Evolutionary conservation across 1,140 invertebrate genomes (phyloP).

Genomic region (Onthophagus taurus): DNA sequence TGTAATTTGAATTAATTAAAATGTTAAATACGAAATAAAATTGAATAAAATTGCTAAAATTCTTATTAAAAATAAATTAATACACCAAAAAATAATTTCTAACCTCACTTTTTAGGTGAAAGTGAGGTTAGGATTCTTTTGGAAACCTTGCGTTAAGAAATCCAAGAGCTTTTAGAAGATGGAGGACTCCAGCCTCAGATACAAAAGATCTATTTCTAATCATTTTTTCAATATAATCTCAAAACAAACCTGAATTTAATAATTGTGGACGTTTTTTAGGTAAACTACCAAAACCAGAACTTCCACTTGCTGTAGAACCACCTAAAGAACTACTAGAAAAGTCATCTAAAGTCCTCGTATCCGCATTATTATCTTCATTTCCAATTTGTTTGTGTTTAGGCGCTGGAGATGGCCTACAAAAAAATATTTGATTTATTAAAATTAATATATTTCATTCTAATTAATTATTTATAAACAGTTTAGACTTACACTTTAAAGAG

Average conservation of each 20-base stretch:
- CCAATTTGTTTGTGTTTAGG: slow-evolving; percentile 48
- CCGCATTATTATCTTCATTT: slow-evolving; percentile 23
- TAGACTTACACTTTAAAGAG: slow-evolving; percentile 85
- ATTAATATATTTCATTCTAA: no score
- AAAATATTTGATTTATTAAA: no score
- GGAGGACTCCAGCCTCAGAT: no score
- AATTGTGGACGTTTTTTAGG: slow-evolving; percentile 61
- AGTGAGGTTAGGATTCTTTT: no score
- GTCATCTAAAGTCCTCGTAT: slow-evolving; percentile 28
- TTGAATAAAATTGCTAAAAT: no score
- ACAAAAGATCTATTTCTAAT: no score
- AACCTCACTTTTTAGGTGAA: no score
- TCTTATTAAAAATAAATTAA: no score
- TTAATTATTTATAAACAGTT: not conserved
- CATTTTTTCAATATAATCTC: no score
- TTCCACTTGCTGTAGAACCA: slow-evolving; percentile 64
- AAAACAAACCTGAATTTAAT: slow-evolving; percentile 44
- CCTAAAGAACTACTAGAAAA: slow-evolving; percentile 41
- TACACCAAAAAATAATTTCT: no score
- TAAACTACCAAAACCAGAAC: slow-evolving; percentile 74
- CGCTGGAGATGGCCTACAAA: slow-evolving; percentile 55
- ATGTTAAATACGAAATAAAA: no score
- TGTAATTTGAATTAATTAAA: no score
- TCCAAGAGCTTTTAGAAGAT: not conserved
- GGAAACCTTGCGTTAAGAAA: not conserved